These are phyloP conservation scores for Plemyria rubiginata DNA, from an alignment of 2,888 invertebrate species.

Conservation along the genomic window DNA sequence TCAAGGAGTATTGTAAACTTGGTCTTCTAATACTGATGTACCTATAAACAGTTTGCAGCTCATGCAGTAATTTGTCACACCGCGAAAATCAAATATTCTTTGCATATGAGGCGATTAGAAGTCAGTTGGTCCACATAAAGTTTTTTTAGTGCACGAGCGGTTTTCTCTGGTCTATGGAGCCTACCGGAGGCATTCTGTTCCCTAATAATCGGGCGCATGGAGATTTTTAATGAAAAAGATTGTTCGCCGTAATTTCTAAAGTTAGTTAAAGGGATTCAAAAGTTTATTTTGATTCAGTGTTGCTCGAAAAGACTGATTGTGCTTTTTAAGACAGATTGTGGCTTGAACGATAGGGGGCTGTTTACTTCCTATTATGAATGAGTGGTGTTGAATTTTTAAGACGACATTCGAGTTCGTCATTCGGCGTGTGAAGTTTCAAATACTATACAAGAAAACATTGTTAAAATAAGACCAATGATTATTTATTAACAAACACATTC, in stretches of 20 bases:
- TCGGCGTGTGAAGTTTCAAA: too few relatives aligned
- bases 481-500: too few relatives aligned
- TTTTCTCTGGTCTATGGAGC: slow-evolving; percentile 25
- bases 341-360: slow-evolving; percentile 62
- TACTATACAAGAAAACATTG: too few relatives aligned
- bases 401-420: too few relatives aligned
- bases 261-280: slow-evolving; percentile 80
- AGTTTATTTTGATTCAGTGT: slow-evolving; percentile 83
- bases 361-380: slow-evolving; percentile 68
- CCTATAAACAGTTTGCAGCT: too few relatives aligned
- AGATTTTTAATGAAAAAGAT: slow-evolving; percentile 85
- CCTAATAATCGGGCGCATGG: slow-evolving; percentile 81
- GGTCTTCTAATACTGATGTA: too few relatives aligned
- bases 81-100: too few relatives aligned
- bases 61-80: too few relatives aligned
- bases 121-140: too few relatives aligned
- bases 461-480: too few relatives aligned
- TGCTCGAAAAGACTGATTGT: slow-evolving; percentile 69
- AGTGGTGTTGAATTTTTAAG: slow-evolving; percentile 41
- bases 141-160: slow-evolving; percentile 4
- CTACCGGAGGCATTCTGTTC: slow-evolving; percentile 81
- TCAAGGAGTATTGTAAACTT: too few relatives aligned
- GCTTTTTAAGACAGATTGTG: slow-evolving; percentile 59
- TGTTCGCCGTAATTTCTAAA: slow-evolving; percentile 82
- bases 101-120: too few relatives aligned